Conservation (phyloP, 2,113 vertebrate genomes). For the Engystomops pustulosus region DNA sequence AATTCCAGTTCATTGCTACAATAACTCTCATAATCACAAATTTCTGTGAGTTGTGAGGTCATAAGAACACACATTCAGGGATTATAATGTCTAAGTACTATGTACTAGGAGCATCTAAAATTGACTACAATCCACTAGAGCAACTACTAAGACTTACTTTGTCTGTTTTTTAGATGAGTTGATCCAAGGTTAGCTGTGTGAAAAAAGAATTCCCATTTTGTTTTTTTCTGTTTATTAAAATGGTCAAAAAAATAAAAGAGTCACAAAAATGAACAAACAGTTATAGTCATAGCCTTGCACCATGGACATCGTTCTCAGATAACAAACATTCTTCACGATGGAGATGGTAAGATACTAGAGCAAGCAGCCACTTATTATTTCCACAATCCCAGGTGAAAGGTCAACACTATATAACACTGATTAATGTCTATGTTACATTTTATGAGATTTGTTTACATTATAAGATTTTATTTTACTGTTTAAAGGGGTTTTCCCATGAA, state of each 20-base stretch:
- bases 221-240: constrained; percentile 30
- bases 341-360: neutral
- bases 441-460: neutral
- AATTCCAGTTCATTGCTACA: neutral
- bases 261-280: constrained; percentile 42
- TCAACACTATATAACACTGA: constrained; percentile 34
- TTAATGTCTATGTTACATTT: neutral
- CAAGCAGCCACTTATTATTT: neutral
- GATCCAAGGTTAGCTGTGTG: constrained; percentile 53
- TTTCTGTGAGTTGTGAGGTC: neutral
- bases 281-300: neutral
- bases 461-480: too few relatives aligned
- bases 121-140: constrained; percentile 6
- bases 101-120: neutral
- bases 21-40: too few relatives aligned
- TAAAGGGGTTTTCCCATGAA: too few relatives aligned
- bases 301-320: neutral
- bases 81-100: neutral
- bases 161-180: constrained; percentile 52
- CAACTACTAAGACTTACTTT: constrained; percentile 52
- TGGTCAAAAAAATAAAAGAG: neutral
- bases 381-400: constrained; percentile 47
- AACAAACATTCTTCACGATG: neutral
- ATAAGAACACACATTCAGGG: too few relatives aligned
- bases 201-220: constrained; percentile 56